phyloP scores from a whole-genome alignment of 2,888 invertebrate genomes.

The Plagiodera versicolora region DNA sequence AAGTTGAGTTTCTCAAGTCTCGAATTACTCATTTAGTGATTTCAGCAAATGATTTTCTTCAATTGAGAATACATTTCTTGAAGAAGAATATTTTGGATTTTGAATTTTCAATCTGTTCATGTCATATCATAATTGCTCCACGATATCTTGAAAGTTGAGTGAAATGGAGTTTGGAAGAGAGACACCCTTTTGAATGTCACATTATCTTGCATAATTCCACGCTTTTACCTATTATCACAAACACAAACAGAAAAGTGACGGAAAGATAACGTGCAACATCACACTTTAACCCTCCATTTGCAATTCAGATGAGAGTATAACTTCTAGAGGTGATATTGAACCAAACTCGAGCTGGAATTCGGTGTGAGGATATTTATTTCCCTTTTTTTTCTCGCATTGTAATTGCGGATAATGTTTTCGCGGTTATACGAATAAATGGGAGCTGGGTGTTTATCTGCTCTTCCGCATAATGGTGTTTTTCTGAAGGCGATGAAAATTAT shows the following conservation, averaged over 20 bases:
- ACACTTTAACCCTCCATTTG: conserved; percentile 16
- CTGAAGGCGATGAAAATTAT: neutral
- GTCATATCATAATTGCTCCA: no score
- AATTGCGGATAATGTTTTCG: neutral
- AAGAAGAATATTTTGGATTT: no score
- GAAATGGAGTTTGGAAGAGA: no score
- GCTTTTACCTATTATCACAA: neutral
- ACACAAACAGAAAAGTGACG: neutral
- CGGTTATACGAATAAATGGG: neutral
- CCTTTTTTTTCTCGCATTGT: neutral
- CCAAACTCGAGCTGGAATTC: neutral
- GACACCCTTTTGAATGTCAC: no score
- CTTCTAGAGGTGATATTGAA: neutral
- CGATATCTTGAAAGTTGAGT: no score
- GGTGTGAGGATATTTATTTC: neutral
- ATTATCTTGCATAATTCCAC: no score
- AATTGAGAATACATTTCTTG: no score
- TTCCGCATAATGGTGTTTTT: neutral
- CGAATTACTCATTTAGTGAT: no score
- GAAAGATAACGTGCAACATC: neutral
- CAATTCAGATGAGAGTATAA: conserved; percentile 19
- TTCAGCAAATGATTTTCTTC: no score
- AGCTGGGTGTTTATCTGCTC: neutral
- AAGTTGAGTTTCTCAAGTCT: no score
- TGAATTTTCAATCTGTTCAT: no score